phyloP scores from a whole-genome alignment of 2,888 invertebrate genomes.

The Rhingia campestris region DNA sequence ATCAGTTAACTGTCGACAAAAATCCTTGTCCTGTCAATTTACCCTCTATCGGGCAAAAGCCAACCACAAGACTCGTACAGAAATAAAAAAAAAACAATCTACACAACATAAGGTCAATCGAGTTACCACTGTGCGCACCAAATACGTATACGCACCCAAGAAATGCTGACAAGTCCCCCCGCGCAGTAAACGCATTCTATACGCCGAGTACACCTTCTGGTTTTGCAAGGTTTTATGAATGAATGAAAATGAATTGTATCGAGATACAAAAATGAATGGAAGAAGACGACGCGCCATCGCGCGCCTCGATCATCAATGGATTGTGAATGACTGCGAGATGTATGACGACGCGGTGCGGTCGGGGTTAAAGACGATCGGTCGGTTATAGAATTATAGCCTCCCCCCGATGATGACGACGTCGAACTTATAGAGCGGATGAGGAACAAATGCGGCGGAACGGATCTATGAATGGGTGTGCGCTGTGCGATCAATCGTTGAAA shows the following conservation, averaged over 20 bases:
- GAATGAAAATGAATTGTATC: constrained; percentile 67
- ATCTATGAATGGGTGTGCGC: constrained; percentile 56
- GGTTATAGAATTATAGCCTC: constrained; percentile 10
- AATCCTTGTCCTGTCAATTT: constrained; percentile 69
- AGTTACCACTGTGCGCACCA: constrained; percentile 63
- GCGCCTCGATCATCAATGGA: constrained; percentile 66
- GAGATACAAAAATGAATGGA: constrained; percentile 63
- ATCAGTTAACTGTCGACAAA: constrained; percentile 46
- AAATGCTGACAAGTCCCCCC: constrained; percentile 21
- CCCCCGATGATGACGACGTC: not conserved
- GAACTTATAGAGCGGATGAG: constrained; percentile 75
- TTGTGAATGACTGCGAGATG: constrained; percentile 57
- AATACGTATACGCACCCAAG: constrained; percentile 62
- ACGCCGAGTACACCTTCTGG: constrained; percentile 52
- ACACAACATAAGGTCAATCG: constrained; percentile 70
- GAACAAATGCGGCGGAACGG: constrained; percentile 55
- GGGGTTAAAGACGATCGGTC: constrained; percentile 9
- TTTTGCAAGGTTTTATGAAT: constrained; percentile 74
- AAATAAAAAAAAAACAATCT: constrained; percentile 35
- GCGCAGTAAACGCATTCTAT: constrained; percentile 32
- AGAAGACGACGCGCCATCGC: constrained; percentile 33
- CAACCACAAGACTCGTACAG: constrained; percentile 52
- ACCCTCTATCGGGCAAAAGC: constrained; percentile 51
- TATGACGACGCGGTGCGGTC: not conserved
- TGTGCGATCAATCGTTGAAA: constrained; percentile 59